Percentiles rank a stretch among this genome's conserved stretches.
Conservation (phyloP, 2,888 invertebrate species). For the Caenorhabditis angaria region DNA sequence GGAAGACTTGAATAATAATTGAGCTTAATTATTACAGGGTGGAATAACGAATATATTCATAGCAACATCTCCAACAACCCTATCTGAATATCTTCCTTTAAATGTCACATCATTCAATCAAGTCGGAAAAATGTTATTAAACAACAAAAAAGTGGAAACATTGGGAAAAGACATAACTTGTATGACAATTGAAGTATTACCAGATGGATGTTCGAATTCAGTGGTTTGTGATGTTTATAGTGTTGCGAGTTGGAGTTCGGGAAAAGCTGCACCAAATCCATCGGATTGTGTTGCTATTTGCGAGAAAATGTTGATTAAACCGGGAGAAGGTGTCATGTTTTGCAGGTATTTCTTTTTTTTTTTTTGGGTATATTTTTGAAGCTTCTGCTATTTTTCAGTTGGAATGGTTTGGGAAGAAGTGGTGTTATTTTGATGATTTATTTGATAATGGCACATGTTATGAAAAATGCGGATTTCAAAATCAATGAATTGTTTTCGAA, state of each 20-base stretch:
- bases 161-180: conserved; percentile 5
- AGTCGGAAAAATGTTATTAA: conserved; percentile 48
- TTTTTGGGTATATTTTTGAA: conserved; percentile 1
- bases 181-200: conserved; percentile 36
- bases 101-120: too few species aligned
- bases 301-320: conserved; percentile 20
- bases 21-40: conserved; percentile 5
- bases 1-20: background rate
- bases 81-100: conserved; percentile 22
- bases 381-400: conserved; percentile 13
- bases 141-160: conserved; percentile 34
- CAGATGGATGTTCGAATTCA: conserved; percentile 45
- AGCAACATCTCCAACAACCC: conserved; percentile 9
- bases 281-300: conserved; percentile 11
- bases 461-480: conserved; percentile 13
- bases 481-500: conserved; percentile 12
- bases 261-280: conserved; percentile 7
- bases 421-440: conserved; percentile 12
- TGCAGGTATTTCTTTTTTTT: background rate
- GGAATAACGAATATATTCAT: conserved; percentile 10
- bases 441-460: conserved; percentile 8
- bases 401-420: conserved; percentile 14
- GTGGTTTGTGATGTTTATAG: conserved; percentile 16
- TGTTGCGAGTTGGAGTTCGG: conserved; percentile 16
- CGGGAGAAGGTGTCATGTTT: conserved; percentile 6